Evolutionary conservation across 35 echinoderm and acorn worm genomes (phyloP).

Genomic region (Acanthaster planci): DNA sequence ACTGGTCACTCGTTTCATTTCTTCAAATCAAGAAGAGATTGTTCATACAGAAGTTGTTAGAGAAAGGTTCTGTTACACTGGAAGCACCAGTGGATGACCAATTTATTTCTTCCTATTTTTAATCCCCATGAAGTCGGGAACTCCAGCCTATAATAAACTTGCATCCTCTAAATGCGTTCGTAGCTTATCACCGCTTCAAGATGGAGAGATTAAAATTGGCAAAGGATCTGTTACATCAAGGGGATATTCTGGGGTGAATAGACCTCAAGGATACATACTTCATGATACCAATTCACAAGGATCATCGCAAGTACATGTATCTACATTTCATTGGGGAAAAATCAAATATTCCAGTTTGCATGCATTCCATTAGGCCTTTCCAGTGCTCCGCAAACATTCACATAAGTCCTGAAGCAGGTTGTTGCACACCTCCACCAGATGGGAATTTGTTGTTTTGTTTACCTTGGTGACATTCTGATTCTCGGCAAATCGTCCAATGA

Average conservation of each 20-base stretch:
- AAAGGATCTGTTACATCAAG: slow-evolving; percentile 5
- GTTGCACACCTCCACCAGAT: background rate
- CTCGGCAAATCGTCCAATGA: background rate
- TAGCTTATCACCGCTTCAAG: slow-evolving; percentile 37
- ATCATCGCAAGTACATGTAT: slow-evolving; percentile 34
- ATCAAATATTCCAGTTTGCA: slow-evolving; percentile 9
- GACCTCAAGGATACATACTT: slow-evolving; percentile 50
- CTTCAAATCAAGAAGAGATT: background rate
- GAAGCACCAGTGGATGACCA: background rate
- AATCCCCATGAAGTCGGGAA: background rate
- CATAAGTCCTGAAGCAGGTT: slow-evolving; percentile 3
- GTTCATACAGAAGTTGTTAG: background rate
- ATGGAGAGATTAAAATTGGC: slow-evolving; percentile 18
- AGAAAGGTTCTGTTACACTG: background rate
- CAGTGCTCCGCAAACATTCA: slow-evolving; percentile 27
- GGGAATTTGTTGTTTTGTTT: background rate
- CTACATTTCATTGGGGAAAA: slow-evolving; percentile 24
- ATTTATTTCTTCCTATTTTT: slow-evolving; percentile 22
- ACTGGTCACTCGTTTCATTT: background rate
- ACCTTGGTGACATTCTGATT: background rate
- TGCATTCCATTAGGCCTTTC: slow-evolving; percentile 29
- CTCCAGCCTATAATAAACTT: background rate
- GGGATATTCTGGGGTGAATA: slow-evolving; percentile 28
- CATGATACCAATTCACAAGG: slow-evolving; percentile 15
- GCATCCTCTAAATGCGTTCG: background rate